phyloP scores from a whole-genome alignment of 2,888 invertebrate genomes.

The Campoplex capitator region DNA sequence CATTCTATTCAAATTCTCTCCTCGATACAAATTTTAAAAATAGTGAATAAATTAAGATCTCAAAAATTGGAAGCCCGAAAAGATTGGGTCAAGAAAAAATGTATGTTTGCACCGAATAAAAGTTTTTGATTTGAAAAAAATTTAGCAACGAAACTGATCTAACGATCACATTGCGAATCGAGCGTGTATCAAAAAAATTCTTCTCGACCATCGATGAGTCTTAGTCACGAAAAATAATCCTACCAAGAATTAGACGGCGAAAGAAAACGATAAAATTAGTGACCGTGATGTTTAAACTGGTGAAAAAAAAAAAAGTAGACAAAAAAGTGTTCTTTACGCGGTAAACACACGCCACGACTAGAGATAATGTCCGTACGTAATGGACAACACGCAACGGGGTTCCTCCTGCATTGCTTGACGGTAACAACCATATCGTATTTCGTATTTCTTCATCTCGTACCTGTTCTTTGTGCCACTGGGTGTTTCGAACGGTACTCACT shows the following conservation, averaged over 20 bases:
- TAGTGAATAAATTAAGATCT: no score
- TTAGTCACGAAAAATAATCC: not conserved
- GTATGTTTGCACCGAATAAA: not conserved
- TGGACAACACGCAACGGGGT: constrained; percentile 56
- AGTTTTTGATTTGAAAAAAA: not conserved
- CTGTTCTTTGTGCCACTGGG: constrained; percentile 64
- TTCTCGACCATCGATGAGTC: not conserved
- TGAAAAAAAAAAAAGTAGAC: not conserved
- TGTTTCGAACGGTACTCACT: constrained; percentile 64
- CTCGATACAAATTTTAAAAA: no score
- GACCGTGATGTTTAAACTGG: not conserved
- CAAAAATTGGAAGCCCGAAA: not conserved
- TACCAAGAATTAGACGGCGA: not conserved
- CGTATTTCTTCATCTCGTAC: constrained; percentile 22
- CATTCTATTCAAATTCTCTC: no score
- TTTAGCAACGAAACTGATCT: not conserved
- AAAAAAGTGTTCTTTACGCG: constrained; percentile 48
- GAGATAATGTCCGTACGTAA: constrained; percentile 56
- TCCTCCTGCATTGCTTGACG: constrained; percentile 25
- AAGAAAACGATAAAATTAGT: constrained; percentile 14
- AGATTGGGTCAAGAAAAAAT: not conserved
- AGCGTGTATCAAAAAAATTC: not conserved
- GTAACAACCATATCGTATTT: constrained; percentile 28
- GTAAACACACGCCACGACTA: constrained; percentile 46
- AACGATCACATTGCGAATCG: no score